These are phyloP conservation scores for Stenoptilia bipunctidactyla DNA, from an alignment of 2,888 invertebrate species.

Conservation along the genomic window DNA sequence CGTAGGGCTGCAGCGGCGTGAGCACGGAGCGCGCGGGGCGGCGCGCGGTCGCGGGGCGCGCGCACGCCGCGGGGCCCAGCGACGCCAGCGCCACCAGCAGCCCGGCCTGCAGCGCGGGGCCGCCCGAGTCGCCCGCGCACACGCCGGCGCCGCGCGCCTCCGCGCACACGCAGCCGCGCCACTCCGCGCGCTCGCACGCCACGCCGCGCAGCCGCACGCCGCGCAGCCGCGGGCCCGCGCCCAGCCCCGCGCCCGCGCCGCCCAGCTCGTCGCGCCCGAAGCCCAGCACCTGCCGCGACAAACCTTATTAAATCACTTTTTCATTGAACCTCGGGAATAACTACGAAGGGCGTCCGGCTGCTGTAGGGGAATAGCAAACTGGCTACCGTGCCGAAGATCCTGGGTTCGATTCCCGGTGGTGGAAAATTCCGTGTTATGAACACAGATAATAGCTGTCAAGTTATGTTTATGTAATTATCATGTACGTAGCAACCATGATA, in stretches of 20 bases:
- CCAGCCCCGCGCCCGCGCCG: conserved; percentile 23
- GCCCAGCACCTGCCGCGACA: conserved; percentile 38
- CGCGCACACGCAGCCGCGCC: background rate
- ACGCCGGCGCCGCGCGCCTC: conserved; percentile 27
- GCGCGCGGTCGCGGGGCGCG: background rate
- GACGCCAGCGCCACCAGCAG: conserved; percentile 20
- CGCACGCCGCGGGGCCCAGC: background rate
- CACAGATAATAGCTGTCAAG: no score
- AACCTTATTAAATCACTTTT: no score
- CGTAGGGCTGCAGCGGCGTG: conserved; percentile 1
- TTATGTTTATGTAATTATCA: no score
- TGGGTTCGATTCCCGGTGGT: no score
- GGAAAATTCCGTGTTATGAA: no score
- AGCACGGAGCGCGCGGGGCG: background rate
- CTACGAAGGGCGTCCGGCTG: no score
- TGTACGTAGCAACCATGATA: no score
- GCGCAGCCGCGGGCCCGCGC: conserved; percentile 38
- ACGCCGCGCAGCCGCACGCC: conserved; percentile 33
- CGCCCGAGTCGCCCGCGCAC: conserved; percentile 56
- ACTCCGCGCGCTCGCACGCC: conserved; percentile 27
- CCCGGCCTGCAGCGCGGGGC: conserved; percentile 37
- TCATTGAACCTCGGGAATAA: no score
- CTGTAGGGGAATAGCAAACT: no score
- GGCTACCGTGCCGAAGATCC: no score
- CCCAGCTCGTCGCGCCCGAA: conserved; percentile 42